Evolutionary conservation across 2,113 vertebrate species (phyloP).

Genomic region (Amia ocellicauda): DNA sequence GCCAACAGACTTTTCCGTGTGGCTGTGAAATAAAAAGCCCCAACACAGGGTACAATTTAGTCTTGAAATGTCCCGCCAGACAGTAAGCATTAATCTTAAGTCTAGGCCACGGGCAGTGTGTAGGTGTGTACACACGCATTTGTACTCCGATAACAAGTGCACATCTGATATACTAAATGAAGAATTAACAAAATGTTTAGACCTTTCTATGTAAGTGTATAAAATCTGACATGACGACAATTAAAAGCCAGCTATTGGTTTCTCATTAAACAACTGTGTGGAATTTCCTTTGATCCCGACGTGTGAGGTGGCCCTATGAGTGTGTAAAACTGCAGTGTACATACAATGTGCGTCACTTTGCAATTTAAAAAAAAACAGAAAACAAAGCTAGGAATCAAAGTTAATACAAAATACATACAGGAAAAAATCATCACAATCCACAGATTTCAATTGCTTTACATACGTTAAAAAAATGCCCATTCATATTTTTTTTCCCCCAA

Average conservation of each 20-base stretch:
- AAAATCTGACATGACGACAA: slow-evolving; percentile 1
- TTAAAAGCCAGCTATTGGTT: slow-evolving; percentile 11
- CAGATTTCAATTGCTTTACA: too few species aligned
- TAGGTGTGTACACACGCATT: background rate
- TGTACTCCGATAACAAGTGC: background rate
- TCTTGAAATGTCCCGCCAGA: slow-evolving; percentile 51
- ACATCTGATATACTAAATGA: slow-evolving; percentile 28
- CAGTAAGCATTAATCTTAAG: slow-evolving; percentile 23
- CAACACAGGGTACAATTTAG: slow-evolving; percentile 49
- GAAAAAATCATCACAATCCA: too few species aligned
- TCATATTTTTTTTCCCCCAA: too few species aligned
- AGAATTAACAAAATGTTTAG: slow-evolving; percentile 32
- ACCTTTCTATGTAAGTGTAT: slow-evolving; percentile 19
- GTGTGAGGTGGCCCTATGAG: too few species aligned
- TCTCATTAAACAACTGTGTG: background rate
- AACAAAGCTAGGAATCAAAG: too few species aligned
- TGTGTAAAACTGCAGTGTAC: too few species aligned
- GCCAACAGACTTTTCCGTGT: slow-evolving; percentile 61
- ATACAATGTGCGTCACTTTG: too few species aligned
- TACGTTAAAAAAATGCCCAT: too few species aligned
- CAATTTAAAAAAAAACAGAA: too few species aligned
- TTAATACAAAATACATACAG: too few species aligned
- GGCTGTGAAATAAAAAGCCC: slow-evolving; percentile 60
- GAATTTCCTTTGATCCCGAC: background rate
- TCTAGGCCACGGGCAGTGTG: background rate